Evolutionary conservation across 2,888 invertebrate genomes (phyloP).

Genomic region (Ischnus inquisitorius): DNA sequence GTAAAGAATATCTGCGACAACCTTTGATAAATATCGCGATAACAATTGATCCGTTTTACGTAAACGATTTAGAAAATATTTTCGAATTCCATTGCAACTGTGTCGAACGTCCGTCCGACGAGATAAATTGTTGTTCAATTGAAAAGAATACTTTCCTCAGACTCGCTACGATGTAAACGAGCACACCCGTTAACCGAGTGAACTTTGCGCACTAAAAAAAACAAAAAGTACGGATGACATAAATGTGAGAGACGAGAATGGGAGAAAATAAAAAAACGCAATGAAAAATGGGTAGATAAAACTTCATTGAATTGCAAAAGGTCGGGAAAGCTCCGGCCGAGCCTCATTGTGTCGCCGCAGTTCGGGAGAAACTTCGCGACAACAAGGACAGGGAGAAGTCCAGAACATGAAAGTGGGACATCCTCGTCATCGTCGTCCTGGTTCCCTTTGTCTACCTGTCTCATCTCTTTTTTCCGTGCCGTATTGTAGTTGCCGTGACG

Average conservation of each 20-base stretch:
- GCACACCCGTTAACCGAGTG: no score
- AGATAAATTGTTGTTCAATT: no score
- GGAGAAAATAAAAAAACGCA: constrained; percentile 12
- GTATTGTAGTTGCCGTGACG: constrained; percentile 49
- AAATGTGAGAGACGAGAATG: constrained; percentile 5
- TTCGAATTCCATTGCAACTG: no score
- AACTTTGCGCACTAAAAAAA: not conserved
- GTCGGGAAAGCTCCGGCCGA: constrained; percentile 12
- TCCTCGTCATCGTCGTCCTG: constrained; percentile 47
- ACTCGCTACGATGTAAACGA: no score
- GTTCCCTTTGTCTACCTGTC: constrained; percentile 9
- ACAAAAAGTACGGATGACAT: constrained; percentile 3
- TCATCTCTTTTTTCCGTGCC: not conserved
- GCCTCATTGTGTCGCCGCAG: constrained; percentile 15
- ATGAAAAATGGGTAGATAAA: constrained; percentile 8
- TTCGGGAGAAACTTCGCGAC: constrained; percentile 57
- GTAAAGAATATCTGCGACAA: no score
- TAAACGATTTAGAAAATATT: no score
- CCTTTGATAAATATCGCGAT: no score
- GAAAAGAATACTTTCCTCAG: no score
- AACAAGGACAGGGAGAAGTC: constrained; percentile 68
- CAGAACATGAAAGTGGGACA: constrained; percentile 67
- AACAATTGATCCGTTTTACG: no score
- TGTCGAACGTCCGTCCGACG: no score
- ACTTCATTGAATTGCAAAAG: constrained; percentile 16